These are phyloP conservation scores for Nesometra sesokonis DNA, from an alignment of 35 echinoderm and acorn worm species.

Conservation along the genomic window DNA sequence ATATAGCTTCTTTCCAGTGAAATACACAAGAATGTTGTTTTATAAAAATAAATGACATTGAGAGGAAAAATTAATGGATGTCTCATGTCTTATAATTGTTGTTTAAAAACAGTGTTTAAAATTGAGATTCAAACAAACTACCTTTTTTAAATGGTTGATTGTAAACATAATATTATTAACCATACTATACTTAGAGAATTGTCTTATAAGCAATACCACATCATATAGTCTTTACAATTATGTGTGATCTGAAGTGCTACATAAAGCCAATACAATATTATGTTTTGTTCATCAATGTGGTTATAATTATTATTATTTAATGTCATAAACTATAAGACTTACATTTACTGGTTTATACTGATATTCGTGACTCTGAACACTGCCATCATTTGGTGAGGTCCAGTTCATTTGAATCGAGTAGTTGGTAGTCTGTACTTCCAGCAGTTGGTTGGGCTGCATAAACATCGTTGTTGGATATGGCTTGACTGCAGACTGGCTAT, in stretches of 20 bases:
- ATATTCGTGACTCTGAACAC: conserved; percentile 16
- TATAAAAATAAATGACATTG: no score
- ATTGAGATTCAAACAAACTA: no score
- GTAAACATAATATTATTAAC: no score
- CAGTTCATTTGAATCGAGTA: conserved; percentile 30
- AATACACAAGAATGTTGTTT: no score
- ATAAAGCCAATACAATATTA: background rate
- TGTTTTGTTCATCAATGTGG: background rate
- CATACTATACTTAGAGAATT: no score
- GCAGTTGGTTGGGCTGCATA: conserved; percentile 9
- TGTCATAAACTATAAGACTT: background rate
- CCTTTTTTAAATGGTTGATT: no score
- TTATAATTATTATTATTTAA: background rate
- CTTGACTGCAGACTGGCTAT: background rate
- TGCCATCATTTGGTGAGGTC: conserved; percentile 55
- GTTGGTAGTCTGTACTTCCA: background rate
- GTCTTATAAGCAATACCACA: no score
- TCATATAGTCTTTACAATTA: no score
- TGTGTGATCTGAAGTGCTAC: background rate
- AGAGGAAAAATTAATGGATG: no score
- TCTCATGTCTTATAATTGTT: no score
- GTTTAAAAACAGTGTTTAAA: no score
- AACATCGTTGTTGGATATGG: conserved; percentile 24
- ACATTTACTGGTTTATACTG: conserved; percentile 6
- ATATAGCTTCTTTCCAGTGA: no score